phyloP scores from a whole-genome alignment of 2,888 invertebrate species.

The Ectobius pallidus region DNA sequence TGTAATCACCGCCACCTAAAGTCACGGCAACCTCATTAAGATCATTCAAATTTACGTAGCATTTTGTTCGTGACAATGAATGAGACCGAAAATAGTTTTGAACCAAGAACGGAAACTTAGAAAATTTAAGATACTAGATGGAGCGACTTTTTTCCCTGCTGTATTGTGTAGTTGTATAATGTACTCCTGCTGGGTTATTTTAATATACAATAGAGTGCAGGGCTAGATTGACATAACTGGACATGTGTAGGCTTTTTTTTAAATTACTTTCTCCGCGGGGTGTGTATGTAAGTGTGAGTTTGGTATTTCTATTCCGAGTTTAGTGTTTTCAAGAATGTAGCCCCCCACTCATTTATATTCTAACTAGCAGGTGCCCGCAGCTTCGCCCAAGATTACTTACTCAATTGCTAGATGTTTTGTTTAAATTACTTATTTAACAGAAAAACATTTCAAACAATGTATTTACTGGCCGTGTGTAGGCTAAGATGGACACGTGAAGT shows the following conservation, averaged over 20 bases:
- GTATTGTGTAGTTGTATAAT: not conserved
- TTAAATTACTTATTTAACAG: too few species aligned
- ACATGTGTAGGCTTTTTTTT: constrained; percentile 16
- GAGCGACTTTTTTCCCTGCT: not conserved
- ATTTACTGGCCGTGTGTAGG: too few species aligned
- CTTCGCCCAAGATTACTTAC: too few species aligned
- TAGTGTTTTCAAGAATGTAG: not conserved
- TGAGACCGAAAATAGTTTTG: not conserved
- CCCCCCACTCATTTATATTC: too few species aligned
- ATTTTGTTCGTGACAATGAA: constrained; percentile 7
- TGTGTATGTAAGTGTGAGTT: not conserved
- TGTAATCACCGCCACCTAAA: not conserved
- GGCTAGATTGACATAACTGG: not conserved
- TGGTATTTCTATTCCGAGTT: not conserved
- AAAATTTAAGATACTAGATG: not conserved
- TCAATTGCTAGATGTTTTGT: too few species aligned
- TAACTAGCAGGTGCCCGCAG: too few species aligned
- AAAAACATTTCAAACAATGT: too few species aligned
- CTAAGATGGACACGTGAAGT: too few species aligned
- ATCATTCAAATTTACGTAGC: not conserved
- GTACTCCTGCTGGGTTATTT: not conserved
- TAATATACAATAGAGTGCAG: constrained; percentile 1
- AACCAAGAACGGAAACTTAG: not conserved
- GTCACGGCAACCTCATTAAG: constrained; percentile 5
- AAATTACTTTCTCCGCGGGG: not conserved